Percentiles rank a stretch among this genome's conserved stretches.
Conservation (phyloP, 2,888 invertebrate species). For the Dichetophora obliterata region DNA sequence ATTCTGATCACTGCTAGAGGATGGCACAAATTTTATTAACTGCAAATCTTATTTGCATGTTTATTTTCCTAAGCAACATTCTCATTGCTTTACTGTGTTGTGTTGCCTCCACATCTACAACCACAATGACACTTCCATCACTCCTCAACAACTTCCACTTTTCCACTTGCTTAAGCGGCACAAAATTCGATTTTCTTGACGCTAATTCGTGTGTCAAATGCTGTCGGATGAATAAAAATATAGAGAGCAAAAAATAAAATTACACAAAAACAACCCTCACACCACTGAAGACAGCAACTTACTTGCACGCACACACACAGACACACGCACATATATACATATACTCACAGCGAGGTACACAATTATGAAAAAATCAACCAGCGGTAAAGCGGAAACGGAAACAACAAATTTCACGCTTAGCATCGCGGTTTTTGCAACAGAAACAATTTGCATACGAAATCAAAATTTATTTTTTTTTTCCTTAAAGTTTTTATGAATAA, state of each 20-base stretch:
- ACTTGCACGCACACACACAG: background rate
- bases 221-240: constrained; percentile 45
- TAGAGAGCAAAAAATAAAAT: constrained; percentile 25
- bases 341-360: background rate
- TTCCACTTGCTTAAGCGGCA: constrained; percentile 43
- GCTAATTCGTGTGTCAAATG: constrained; percentile 53
- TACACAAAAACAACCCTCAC: constrained; percentile 7
- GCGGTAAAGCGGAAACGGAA: constrained; percentile 50
- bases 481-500: background rate
- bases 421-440: constrained; percentile 58
- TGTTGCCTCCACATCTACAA: background rate
- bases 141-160: constrained; percentile 30
- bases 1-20: constrained; percentile 17
- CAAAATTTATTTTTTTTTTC: constrained; percentile 28
- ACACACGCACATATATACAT: background rate
- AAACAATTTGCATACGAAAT: constrained; percentile 62
- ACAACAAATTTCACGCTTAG: constrained; percentile 67
- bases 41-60: constrained; percentile 69
- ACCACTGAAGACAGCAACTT: background rate
- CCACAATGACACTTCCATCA: constrained; percentile 7
- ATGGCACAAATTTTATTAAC: constrained; percentile 63
- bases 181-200: constrained; percentile 53
- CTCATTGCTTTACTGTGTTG: background rate
- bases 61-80: constrained; percentile 60
- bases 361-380: constrained; percentile 2